phyloP scores from a whole-genome alignment of 2,797 vertebrate genomes.

The Rhabdomys pumilio region DNA sequence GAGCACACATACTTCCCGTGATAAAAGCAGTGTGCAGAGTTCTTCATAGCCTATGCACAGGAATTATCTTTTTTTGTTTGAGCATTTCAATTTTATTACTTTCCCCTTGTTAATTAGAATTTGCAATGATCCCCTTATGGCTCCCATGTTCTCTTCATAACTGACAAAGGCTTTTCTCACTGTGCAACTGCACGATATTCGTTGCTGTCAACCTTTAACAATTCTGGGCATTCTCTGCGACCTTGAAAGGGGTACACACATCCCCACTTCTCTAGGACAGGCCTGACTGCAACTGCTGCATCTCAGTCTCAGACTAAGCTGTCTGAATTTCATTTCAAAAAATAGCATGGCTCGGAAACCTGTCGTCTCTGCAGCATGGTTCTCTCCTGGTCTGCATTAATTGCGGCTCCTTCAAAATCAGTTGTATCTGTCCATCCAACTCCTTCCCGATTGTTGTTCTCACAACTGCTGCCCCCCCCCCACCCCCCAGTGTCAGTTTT shows the following conservation, averaged over 20 bases:
- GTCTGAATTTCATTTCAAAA: slow-evolving; percentile 65
- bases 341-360: not conserved
- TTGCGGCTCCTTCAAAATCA: slow-evolving; percentile 26
- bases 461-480: not conserved
- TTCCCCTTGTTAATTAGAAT: not conserved
- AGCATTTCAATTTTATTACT: not conserved
- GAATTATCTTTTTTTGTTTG: not conserved
- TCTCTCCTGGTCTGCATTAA: not conserved
- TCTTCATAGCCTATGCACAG: not conserved
- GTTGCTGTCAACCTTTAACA: slow-evolving; percentile 17
- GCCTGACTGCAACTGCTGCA: not conserved
- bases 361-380: not conserved
- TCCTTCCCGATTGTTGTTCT: not conserved
- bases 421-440: not conserved
- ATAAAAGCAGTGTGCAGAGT: slow-evolving; percentile 8
- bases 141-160: not conserved
- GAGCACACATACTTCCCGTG: not conserved
- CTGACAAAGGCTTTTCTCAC: not conserved
- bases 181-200: slow-evolving; percentile 12
- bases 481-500: not conserved
- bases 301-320: not conserved
- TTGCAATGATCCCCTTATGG: not conserved
- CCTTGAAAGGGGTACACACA: not conserved
- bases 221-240: slow-evolving; percentile 17
- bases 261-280: slow-evolving; percentile 12